A percentile compares a stretch with the other conserved stretches of the same genome.
These are phyloP conservation scores for Nysson spinosus DNA, from an alignment of 2,888 invertebrate genomes.

Conservation along the genomic window DNA sequence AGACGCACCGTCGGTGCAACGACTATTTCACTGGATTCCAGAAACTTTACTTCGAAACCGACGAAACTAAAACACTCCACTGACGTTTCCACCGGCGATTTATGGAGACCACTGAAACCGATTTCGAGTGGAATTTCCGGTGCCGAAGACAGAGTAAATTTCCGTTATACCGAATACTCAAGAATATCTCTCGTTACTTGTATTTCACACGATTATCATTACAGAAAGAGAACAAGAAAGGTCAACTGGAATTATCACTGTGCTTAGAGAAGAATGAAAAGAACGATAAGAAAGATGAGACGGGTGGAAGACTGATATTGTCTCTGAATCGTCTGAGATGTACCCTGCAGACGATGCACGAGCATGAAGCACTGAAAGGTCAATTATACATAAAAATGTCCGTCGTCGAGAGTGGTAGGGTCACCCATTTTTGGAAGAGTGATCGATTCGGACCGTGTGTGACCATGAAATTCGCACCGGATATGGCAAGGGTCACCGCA, in stretches of 20 bases:
- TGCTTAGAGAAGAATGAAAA: conserved; percentile 81
- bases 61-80: conserved; percentile 78
- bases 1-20: conserved; percentile 84
- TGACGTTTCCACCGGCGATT: conserved; percentile 83
- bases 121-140: conserved; percentile 83
- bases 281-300: conserved; percentile 81
- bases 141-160: conserved; percentile 78
- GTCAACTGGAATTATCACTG: conserved; percentile 83
- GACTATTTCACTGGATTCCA: conserved; percentile 83
- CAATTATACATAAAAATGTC: conserved; percentile 88
- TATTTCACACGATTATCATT: conserved; percentile 42
- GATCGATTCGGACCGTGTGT: conserved; percentile 86
- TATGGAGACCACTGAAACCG: conserved; percentile 84
- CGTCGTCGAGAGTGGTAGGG: conserved; percentile 83
- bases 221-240: conserved; percentile 84
- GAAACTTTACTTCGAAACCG: conserved; percentile 82
- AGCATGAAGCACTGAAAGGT: conserved; percentile 84
- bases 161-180: neutral
- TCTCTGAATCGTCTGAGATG: conserved; percentile 83
- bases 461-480: conserved; percentile 86
- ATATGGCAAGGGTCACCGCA: conserved; percentile 82
- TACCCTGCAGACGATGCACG: conserved; percentile 85
- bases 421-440: conserved; percentile 84
- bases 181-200: neutral
- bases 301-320: conserved; percentile 82